Percentiles rank a stretch among this genome's conserved stretches.
phyloP scores from a whole-genome alignment of 2,113 vertebrate genomes.

The Neodontobutis hainanensis region DNA sequence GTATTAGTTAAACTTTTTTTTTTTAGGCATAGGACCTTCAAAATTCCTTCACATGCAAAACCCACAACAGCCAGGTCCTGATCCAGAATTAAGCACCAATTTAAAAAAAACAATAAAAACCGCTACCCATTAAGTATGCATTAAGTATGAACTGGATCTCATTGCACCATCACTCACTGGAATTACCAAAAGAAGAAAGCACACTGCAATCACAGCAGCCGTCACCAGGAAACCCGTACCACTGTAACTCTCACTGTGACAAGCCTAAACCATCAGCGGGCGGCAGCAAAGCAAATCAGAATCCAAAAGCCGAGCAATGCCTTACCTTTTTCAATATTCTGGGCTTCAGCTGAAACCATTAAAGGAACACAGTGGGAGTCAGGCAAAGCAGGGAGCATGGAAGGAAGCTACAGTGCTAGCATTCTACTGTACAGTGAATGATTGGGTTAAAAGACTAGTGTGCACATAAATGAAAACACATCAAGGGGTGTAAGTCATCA shows the following conservation, averaged over 20 bases:
- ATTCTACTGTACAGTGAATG: constrained; percentile 7
- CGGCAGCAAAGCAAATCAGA: constrained; percentile 29
- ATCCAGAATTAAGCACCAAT: not conserved
- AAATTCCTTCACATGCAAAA: not conserved
- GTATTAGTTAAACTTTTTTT: constrained; percentile 22
- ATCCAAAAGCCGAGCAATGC: constrained; percentile 48
- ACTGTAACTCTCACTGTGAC: constrained; percentile 5
- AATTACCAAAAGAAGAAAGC: constrained; percentile 14
- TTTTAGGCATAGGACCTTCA: not conserved
- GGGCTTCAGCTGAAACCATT: constrained; percentile 44
- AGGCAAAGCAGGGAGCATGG: constrained; percentile 60
- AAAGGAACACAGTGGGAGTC: constrained; percentile 72
- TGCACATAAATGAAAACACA: not conserved
- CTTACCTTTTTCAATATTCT: constrained; percentile 73
- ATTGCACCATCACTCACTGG: constrained; percentile 13
- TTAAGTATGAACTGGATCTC: constrained; percentile 2
- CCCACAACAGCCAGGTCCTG: constrained; percentile 4
- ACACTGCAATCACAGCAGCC: not conserved
- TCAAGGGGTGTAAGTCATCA: not conserved
- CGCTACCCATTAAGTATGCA: constrained; percentile 12
- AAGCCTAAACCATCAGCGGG: constrained; percentile 29
- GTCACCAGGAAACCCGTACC: constrained; percentile 25
- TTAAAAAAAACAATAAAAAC: constrained; percentile 8
- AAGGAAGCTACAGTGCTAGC: constrained; percentile 20
- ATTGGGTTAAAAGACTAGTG: constrained; percentile 13